phyloP scores from a whole-genome alignment of 2,888 invertebrate species.

The Pherbina coryleti region DNA sequence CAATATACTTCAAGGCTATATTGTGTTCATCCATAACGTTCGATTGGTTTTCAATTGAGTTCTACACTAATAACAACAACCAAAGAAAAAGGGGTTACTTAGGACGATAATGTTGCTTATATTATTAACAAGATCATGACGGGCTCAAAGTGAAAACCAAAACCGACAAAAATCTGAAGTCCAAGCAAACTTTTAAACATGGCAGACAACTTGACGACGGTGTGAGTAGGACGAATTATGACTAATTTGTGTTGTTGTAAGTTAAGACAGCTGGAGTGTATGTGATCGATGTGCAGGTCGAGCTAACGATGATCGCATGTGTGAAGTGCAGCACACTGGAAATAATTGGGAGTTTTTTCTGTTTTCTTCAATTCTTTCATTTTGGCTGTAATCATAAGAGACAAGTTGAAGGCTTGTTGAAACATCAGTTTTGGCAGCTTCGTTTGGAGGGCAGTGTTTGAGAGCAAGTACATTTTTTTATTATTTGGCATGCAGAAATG shows the following conservation, averaged over 20 bases:
- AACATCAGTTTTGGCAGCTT: conserved; percentile 21
- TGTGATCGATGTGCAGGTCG: conserved; percentile 11
- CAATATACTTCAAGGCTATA: too few relatives aligned
- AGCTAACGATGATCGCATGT: conserved; percentile 8
- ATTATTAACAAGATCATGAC: conserved; percentile 36
- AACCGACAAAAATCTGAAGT: conserved; percentile 1
- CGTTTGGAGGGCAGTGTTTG: background rate
- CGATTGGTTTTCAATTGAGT: too few relatives aligned
- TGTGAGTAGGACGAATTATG: conserved; percentile 29
- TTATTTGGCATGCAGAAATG: background rate
- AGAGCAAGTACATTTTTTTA: too few relatives aligned
- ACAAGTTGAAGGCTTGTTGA: conserved; percentile 10
- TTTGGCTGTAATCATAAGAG: background rate
- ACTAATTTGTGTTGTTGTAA: conserved; percentile 30
- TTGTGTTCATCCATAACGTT: too few relatives aligned
- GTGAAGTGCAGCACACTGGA: conserved; percentile 17
- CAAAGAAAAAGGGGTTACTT: background rate
- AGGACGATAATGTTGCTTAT: conserved; percentile 32
- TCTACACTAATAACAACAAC: background rate
- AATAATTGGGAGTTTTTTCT: background rate
- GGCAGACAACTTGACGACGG: conserved; percentile 35
- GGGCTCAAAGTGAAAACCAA: conserved; percentile 13
- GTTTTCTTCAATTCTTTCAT: background rate
- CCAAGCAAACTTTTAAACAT: background rate
- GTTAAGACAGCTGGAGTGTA: conserved; percentile 14